Evolutionary conservation across 35 echinoderm and acorn worm species (phyloP), one percentile per base, ranked within the genome.

Genomic region (Lytechinus pictus): DNA sequence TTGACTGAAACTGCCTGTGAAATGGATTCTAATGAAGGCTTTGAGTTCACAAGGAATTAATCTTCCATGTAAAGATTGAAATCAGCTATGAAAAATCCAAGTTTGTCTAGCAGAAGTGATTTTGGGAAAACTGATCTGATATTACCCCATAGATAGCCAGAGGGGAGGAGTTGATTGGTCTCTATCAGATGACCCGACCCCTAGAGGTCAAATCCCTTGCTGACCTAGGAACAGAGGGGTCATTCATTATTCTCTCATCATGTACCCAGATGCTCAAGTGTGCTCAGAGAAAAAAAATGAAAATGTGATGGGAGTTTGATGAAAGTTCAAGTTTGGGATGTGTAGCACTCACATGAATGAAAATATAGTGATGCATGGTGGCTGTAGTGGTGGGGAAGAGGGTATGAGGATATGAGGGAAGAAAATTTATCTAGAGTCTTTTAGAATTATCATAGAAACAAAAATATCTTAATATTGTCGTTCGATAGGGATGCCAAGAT

Each of bases 201-300:
- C 29, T 14, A 52, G 88, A 90, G 88, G 88, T 90, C 88, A 90
- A 52, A 90, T 90, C 28, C 88, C 88, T 21, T 51, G 88, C 29
- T 90, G 88, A 90, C 88, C 88, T 54, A 19, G 16, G 29, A 90
- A 90, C 29, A 90, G 88, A 90, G 88, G 87, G 88, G 88, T 90
- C 88, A 90, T 90, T 90, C 88, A 90, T 90, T 90, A 90, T 90
- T 90, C 52, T 54, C 88, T 90, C 28, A 90, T 90, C 88, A 90
- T 90, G 88, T 90, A 54, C 88, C 28, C 88, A 79, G 66, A 79
- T 79, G 66, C 66, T 79, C 66, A n/a, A 24, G 66, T 24, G 16
- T 79, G 66, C 66, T 24, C 6, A 16, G n/a, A 79, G 9, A 58
- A 58, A 58, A 58, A 58, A 58, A 13, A 79, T 79, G 66, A 24